Evolutionary conservation across 2,888 invertebrate genomes (phyloP), one percentile per base, ranked within the genome.

Genomic region (Drosophila leonis): DNA sequence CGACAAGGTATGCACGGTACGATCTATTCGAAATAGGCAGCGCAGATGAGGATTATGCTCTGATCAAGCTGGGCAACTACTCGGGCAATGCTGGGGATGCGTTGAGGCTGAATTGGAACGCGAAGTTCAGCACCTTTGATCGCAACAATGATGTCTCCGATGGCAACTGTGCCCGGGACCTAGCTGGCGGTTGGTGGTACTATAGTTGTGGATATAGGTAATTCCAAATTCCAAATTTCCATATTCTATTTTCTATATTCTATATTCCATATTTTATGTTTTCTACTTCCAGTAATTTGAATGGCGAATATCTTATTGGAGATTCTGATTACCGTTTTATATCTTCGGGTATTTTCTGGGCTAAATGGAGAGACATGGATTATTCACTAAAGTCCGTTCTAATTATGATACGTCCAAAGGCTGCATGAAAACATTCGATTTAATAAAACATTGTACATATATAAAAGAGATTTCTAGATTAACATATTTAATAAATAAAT

Each of bases 381-480:
- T 42, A 66, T 49, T 70, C 66, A 2, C 20, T 69, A 1, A 61
- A 55, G 49, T 55, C 60, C 6, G 67, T 54, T 49, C 2, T 24
- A 0, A 67, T 69, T 2, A 67, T 70, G 60, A 67, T 70, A 33
- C 68, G 67, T 12, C 49, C 67, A 15, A 54, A n/a, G n/a, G 13
- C n/a, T 27, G 7, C n/a, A 37, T 55, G 54, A 37, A n/a, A 15
- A 35, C 13, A 35, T 4, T 13, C 5, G 13, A 35, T 13, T 35
- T 35, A 33, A 33, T 12, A 12, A 13, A 35, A 13, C 5, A 13
- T 13, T 35, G 13, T 13, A 35, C 12, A 35, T 13, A 35, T 5
- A 35, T 35, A 13, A 4, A 13, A 13, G 13, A 13, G 4, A 35
- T 4, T 35, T 10, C 2, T 2, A 33, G 33, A 33, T 33, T 33